phyloP scores from a whole-genome alignment of 2,888 invertebrate genomes.

The Pteria penguin region DNA sequence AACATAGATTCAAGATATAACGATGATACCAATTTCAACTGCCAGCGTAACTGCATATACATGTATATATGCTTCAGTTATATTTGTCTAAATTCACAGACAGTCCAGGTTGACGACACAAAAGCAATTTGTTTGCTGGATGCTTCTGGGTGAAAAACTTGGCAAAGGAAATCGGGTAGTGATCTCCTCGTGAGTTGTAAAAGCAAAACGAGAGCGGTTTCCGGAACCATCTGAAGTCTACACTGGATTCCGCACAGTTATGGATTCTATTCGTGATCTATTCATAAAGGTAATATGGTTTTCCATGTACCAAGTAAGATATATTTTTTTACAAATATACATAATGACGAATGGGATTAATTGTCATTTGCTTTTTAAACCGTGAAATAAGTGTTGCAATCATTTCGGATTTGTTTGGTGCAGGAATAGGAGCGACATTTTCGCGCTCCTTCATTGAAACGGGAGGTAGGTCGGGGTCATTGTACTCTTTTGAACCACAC shows the following conservation, averaged over 20 bases:
- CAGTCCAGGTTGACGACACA: neutral
- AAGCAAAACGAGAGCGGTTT: neutral
- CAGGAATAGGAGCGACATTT: slow-evolving; percentile 29
- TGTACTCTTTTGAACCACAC: slow-evolving; percentile 10
- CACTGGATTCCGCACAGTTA: slow-evolving; percentile 1
- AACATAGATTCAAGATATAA: neutral
- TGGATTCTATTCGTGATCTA: neutral
- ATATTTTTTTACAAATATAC: too few species aligned
- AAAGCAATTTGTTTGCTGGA: slow-evolving; percentile 5
- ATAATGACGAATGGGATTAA: neutral
- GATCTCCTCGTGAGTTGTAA: slow-evolving; percentile 14
- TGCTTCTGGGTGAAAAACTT: slow-evolving; percentile 7
- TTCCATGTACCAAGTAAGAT: too few species aligned
- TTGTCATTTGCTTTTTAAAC: neutral
- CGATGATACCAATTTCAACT: neutral
- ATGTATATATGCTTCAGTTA: neutral
- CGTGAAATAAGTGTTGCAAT: slow-evolving; percentile 9
- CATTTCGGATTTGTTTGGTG: slow-evolving; percentile 27
- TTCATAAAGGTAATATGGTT: neutral
- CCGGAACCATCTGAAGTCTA: neutral
- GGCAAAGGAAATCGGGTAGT: slow-evolving; percentile 19
- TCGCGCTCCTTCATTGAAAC: neutral
- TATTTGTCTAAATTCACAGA: neutral
- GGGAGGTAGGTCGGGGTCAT: neutral
- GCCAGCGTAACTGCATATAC: neutral